These are phyloP conservation scores for Pogonognathellus flavescens DNA, from an alignment of 1,140 invertebrate genomes.

Conservation along the genomic window DNA sequence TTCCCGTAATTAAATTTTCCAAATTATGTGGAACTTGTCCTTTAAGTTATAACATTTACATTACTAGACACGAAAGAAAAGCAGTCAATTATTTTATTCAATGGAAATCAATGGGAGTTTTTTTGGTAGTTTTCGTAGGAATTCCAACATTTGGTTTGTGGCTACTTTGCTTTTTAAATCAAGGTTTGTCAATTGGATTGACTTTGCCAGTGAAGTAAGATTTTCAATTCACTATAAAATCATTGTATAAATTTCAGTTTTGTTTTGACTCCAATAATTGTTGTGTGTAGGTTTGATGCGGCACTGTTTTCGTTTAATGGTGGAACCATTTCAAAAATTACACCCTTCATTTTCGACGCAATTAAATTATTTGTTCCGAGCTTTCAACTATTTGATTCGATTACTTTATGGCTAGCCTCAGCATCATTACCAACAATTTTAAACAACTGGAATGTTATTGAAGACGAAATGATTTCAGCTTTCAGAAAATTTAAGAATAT, in stretches of 20 bases:
- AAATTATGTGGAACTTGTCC: not conserved
- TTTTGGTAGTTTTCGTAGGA: not conserved
- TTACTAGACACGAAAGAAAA: not conserved
- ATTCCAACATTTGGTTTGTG: slow-evolving; percentile 1
- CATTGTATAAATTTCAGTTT: no score
- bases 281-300: no score
- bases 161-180: not conserved
- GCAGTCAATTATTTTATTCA: not conserved
- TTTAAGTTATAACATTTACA: not conserved
- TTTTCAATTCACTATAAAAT: no score
- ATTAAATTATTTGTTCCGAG: not conserved
- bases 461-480: not conserved
- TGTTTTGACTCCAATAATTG: no score
- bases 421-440: not conserved
- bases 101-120: not conserved
- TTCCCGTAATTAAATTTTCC: not conserved
- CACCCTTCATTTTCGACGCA: not conserved
- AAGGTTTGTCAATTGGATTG: not conserved
- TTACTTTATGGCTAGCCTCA: not conserved
- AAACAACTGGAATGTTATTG: slow-evolving; percentile 9
- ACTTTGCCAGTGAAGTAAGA: not conserved
- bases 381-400: not conserved
- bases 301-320: not conserved
- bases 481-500: not conserved
- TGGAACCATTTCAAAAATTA: not conserved